These are phyloP conservation scores for Scelioninae gen. 1 DNA, from an alignment of 2,888 invertebrate species.

Conservation along the genomic window DNA sequence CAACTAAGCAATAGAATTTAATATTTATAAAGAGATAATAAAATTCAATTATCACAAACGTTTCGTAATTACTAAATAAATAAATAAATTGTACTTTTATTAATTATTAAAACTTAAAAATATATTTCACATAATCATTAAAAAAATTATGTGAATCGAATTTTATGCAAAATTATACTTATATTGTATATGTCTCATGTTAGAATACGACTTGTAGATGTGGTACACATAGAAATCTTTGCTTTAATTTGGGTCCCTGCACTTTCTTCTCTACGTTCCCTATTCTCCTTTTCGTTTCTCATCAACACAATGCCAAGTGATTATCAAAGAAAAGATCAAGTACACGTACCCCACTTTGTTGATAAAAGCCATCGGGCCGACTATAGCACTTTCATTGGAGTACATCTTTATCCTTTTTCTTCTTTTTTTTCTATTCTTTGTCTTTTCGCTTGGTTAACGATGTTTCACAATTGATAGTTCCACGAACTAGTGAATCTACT, in stretches of 20 bases:
- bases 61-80: too few relatives aligned
- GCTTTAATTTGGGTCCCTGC: conserved; percentile 54
- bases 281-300: conserved; percentile 50
- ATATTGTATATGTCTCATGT: too few relatives aligned
- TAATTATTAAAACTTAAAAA: too few relatives aligned
- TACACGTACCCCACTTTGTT: conserved; percentile 78
- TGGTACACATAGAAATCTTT: too few relatives aligned
- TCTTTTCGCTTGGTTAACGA: conserved; percentile 56
- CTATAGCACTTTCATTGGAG: conserved; percentile 78
- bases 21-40: too few relatives aligned
- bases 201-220: too few relatives aligned
- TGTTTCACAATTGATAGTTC: conserved; percentile 52
- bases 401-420: conserved; percentile 74
- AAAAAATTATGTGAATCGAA: too few relatives aligned
- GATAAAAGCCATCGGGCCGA: conserved; percentile 80
- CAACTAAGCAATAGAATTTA: too few relatives aligned
- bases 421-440: conserved; percentile 49
- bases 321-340: conserved; percentile 77
- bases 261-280: conserved; percentile 55
- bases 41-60: too few relatives aligned
- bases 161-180: too few relatives aligned
- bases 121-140: too few relatives aligned
- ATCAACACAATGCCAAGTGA: conserved; percentile 75
- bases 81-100: too few relatives aligned
- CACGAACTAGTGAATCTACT: conserved; percentile 20